Base-by-base conservation (phyloP, 2,888 invertebrate genomes). In the Epistrophella euchroma region DNA sequence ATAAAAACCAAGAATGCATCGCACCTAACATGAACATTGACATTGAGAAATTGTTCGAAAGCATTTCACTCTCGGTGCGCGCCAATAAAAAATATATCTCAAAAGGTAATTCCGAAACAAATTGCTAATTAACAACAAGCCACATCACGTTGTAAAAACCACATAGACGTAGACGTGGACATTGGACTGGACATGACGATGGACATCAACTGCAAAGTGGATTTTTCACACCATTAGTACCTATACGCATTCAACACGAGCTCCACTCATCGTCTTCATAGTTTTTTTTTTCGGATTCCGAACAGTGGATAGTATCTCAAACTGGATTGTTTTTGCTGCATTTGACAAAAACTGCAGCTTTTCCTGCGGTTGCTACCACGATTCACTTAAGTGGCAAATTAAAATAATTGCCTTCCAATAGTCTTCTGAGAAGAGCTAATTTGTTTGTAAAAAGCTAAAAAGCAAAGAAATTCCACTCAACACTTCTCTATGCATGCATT, bases 171-270 rank as follows among this genome's bases (percentile, higher is more conserved):
- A 50, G 50, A 13, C 22, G 13, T 25, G 6, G 25, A 35, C n/a
- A 2, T 58, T n/a, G 58, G 7, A 60, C 60, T 3, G 2, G 40
- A 11, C 15, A 11, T n/a, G 17, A 22, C 40, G 37, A 68, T 43
- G 52, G 70, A 81, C 55, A 81, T 52, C 43, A 64, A 71, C 35
- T 62, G n/a, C 32, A 55, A 62, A 70, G 80, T 70, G 62, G 80
- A 75, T 62, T 75, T 70, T 81, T 81, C 80, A 75, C 80, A 75
- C 80, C 70, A 81, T 81, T 70, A 81, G 70, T 81, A n/a, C n/a
- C n/a, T n/a, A 64, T 28, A 32, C 75, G 55, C 62, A 81, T 81
- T 70, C 75, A 70, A 70, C 70, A 71, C 55, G 71, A 45, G 78
- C 62, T 35, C 66, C 13, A 28, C 43, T 70, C 50, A 68, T 47